Evolutionary conservation across 2,888 invertebrate species (phyloP).

Genomic region (Panopea generosa): DNA sequence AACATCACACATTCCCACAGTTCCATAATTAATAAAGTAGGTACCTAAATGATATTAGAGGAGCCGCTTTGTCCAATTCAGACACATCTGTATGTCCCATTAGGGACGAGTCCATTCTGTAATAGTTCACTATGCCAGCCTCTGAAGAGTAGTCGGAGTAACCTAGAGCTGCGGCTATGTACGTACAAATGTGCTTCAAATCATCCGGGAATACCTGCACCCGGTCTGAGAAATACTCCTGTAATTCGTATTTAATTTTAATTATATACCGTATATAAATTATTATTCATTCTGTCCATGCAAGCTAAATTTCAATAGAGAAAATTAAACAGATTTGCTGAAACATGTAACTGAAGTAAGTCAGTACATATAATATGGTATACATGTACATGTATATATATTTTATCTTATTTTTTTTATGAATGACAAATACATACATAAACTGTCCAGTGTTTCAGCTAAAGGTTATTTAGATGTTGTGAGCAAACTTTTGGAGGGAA

Average conservation of each 20-base stretch:
- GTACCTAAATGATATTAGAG: conserved; percentile 96
- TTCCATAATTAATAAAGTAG: too few species aligned
- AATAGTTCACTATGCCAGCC: conserved; percentile 98
- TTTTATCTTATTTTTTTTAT: too few species aligned
- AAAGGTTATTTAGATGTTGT: too few species aligned
- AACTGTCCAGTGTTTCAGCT: too few species aligned
- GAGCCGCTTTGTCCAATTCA: conserved; percentile 93
- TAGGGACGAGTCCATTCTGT: conserved; percentile 95
- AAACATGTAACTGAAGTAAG: too few species aligned
- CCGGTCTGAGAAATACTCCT: conserved; percentile 79
- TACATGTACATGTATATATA: too few species aligned
- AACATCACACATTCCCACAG: too few species aligned
- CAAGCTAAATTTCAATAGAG: not conserved
- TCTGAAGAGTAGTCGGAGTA: conserved; percentile 87
- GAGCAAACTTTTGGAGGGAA: too few species aligned
- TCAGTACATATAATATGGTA: too few species aligned
- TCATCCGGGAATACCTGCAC: conserved; percentile 90
- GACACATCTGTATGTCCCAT: conserved; percentile 98
- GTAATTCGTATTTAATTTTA: conserved; percentile 22
- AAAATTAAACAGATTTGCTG: not conserved
- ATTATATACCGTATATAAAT: too few species aligned
- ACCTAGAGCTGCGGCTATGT: conserved; percentile 86
- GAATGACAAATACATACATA: too few species aligned
- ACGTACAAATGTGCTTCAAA: conserved; percentile 88
- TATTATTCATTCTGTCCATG: too few species aligned